phyloP scores from a whole-genome alignment of 2,797 vertebrate species.

The Gobio occitaniae region DNA sequence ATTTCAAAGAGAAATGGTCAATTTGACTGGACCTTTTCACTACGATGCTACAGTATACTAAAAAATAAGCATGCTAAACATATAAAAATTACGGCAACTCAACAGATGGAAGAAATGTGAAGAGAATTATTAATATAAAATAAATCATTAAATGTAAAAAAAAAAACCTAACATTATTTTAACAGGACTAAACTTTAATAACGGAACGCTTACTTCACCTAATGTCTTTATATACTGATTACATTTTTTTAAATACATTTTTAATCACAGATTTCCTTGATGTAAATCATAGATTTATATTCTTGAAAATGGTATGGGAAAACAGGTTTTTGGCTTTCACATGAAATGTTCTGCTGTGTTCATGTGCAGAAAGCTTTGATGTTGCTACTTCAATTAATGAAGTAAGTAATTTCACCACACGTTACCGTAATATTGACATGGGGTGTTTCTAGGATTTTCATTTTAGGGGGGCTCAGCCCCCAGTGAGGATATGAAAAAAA shows the following conservation, averaged over 20 bases:
- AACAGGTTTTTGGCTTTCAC: neutral
- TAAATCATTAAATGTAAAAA: neutral
- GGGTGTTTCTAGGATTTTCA: no score
- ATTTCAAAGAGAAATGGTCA: neutral
- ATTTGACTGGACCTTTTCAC: neutral
- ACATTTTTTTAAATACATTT: neutral
- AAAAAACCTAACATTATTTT: neutral
- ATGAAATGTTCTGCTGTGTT: neutral
- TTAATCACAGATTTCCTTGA: neutral
- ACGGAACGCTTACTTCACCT: neutral
- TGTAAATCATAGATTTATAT: neutral
- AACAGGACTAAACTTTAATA: neutral
- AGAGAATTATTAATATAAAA: neutral
- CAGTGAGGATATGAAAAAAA: no score
- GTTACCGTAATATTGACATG: neutral
- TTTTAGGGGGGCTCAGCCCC: no score
- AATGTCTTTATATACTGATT: neutral
- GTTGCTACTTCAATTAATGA: no score
- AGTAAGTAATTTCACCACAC: neutral
- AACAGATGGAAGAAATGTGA: neutral
- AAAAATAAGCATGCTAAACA: neutral
- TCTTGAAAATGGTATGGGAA: neutral
- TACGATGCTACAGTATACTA: neutral
- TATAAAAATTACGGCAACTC: neutral
- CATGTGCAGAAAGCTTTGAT: neutral